phyloP scores from a whole-genome alignment of 2,113 vertebrate species.

The Rhea pennata region DNA sequence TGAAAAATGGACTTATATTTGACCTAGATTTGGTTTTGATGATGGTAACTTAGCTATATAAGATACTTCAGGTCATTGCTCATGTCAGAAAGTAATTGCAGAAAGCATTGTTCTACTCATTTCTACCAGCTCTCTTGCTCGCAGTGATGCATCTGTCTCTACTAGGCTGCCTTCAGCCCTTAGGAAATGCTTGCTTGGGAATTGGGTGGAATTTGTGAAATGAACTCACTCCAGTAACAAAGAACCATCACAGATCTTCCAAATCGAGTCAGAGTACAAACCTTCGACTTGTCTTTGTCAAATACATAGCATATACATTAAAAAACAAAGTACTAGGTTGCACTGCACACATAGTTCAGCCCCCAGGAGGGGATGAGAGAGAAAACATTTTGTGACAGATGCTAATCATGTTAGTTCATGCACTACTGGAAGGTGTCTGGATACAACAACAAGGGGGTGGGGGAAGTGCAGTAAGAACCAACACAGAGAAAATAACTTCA shows the following conservation, averaged over 20 bases:
- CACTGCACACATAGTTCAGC: constrained; percentile 6
- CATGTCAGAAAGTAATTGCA: background rate
- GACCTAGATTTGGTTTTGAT: background rate
- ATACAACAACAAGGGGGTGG: background rate
- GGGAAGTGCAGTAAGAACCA: background rate
- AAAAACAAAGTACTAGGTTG: background rate
- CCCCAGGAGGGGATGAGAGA: constrained; percentile 33
- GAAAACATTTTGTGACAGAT: constrained; percentile 55
- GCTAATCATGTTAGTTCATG: constrained; percentile 42
- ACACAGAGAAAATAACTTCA: background rate
- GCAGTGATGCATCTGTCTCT: background rate
- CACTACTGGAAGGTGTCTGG: constrained; percentile 5
- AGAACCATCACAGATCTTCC: background rate
- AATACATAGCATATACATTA: background rate
- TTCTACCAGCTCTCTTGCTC: background rate
- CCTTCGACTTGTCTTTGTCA: background rate
- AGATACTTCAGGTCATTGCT: background rate
- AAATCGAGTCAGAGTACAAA: background rate
- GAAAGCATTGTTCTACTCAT: background rate
- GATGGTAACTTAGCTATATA: background rate
- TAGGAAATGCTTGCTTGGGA: background rate
- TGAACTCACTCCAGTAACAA: background rate
- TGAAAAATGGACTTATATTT: background rate
- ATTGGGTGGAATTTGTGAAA: background rate
- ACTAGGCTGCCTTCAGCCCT: background rate